A percentile compares a stretch with the other conserved stretches of the same genome.
Evolutionary conservation across 2,797 vertebrate genomes (phyloP).

Genomic region (Neosalanx taihuensis): DNA sequence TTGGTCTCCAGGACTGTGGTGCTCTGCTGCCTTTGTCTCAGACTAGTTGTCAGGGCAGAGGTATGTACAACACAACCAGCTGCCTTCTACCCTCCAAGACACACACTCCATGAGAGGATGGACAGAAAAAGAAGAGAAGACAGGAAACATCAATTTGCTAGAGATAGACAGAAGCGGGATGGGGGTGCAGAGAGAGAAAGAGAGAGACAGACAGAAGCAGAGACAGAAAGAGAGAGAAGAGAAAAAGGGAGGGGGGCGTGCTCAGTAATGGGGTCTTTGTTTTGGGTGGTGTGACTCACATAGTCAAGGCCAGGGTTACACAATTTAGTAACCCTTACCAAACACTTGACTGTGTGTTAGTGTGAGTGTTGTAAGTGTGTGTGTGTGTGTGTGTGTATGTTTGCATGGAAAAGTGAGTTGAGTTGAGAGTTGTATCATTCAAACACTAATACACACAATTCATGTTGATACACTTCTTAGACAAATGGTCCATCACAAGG

Average conservation of each 20-base stretch:
- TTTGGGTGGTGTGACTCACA: conserved; percentile 66
- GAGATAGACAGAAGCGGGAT: conserved; percentile 8
- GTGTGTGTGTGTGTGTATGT: conserved; percentile 9
- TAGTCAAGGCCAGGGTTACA: conserved; percentile 42
- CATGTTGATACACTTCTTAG: not conserved
- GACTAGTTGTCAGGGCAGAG: conserved; percentile 66
- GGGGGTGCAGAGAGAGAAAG: not conserved
- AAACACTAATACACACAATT: not conserved
- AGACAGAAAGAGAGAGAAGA: conserved; percentile 27
- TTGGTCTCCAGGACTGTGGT: conserved; percentile 38
- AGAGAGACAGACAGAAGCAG: not conserved
- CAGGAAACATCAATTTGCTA: conserved; percentile 66
- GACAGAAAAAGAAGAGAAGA: conserved; percentile 39
- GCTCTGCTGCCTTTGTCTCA: conserved; percentile 52
- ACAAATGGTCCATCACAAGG: too few relatives aligned
- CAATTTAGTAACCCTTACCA: conserved; percentile 67
- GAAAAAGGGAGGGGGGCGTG: conserved; percentile 13
- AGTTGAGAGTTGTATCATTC: not conserved
- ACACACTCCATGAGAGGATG: conserved; percentile 59
- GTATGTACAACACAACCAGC: conserved; percentile 61
- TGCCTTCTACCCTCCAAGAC: conserved; percentile 51
- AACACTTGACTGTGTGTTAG: conserved; percentile 39
- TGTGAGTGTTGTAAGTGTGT: conserved; percentile 5
- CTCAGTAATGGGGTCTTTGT: conserved; percentile 69
- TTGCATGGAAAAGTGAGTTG: not conserved